Conservation (phyloP, 2,797 vertebrate genomes). For the Anisognathus igniventris region DNA sequence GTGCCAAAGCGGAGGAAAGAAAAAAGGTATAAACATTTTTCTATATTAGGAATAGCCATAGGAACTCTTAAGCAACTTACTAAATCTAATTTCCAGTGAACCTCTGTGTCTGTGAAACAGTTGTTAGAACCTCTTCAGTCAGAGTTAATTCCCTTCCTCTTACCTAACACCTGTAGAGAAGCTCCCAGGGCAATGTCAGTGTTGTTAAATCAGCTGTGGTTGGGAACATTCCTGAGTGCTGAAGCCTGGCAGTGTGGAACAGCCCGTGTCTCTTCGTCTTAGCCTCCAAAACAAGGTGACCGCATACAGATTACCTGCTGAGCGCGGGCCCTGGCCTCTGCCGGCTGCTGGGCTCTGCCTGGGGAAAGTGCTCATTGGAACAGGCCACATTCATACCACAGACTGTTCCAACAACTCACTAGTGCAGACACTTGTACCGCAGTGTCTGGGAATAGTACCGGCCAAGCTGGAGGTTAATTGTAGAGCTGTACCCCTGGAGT, state of each 20-base stretch:
- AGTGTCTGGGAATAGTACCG: not conserved
- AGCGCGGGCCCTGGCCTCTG: fast-evolving
- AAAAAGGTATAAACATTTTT: not conserved
- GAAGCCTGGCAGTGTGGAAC: not conserved
- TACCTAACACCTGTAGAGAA: not conserved
- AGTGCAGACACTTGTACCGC: not conserved
- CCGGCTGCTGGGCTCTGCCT: not conserved
- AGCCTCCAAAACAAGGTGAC: not conserved
- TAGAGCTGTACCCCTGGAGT: not conserved
- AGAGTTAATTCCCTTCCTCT: not conserved
- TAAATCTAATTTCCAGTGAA: not conserved
- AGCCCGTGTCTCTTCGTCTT: not conserved
- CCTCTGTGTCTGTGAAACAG: not conserved
- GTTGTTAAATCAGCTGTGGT: not conserved
- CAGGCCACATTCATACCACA: not conserved
- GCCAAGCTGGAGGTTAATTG: not conserved
- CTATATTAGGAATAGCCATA: not conserved
- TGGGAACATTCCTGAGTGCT: not conserved
- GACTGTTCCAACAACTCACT: not conserved
- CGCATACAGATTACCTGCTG: not conserved
- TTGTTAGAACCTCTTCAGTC: not conserved
- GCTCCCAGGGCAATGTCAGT: fast-evolving
- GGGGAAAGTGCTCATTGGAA: not conserved
- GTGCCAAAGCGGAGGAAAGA: not conserved
- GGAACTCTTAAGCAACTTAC: not conserved